A percentile compares a stretch with the other conserved stretches of the same genome.
These are phyloP conservation scores for Pachycephus smyrnensis DNA, from an alignment of 2,888 invertebrate genomes.

Conservation along the genomic window DNA sequence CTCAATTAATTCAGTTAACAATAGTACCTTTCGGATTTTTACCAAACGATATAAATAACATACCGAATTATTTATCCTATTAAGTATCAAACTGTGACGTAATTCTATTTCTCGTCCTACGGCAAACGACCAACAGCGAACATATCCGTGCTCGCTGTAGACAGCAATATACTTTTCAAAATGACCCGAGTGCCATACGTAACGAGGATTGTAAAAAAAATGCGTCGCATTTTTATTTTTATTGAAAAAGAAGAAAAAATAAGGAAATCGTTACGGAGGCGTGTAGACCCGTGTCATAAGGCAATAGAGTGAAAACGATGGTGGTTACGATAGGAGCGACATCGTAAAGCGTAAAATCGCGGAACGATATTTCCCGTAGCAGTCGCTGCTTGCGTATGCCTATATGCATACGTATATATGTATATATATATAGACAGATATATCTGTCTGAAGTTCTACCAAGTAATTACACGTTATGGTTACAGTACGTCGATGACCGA, in stretches of 20 bases:
- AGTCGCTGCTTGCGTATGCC: background rate
- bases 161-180: too few relatives aligned
- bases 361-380: background rate
- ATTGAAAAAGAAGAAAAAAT: background rate
- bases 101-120: too few relatives aligned
- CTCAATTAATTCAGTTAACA: background rate
- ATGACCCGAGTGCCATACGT: too few relatives aligned
- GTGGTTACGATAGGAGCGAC: background rate
- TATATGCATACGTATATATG: background rate
- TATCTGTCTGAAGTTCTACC: background rate
- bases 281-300: background rate
- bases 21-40: background rate
- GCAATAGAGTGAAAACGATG: background rate
- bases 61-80: too few relatives aligned
- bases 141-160: too few relatives aligned
- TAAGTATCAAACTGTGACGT: too few relatives aligned
- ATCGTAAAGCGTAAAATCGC: background rate
- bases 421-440: too few relatives aligned
- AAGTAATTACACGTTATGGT: background rate
- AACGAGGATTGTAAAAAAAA: background rate
- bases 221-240: background rate
- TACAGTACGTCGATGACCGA: background rate
- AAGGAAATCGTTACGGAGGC: background rate
- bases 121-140: too few relatives aligned
- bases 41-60: background rate